These are phyloP conservation scores for Huso huso DNA, from an alignment of 2,797 vertebrate species.

Conservation along the genomic window DNA sequence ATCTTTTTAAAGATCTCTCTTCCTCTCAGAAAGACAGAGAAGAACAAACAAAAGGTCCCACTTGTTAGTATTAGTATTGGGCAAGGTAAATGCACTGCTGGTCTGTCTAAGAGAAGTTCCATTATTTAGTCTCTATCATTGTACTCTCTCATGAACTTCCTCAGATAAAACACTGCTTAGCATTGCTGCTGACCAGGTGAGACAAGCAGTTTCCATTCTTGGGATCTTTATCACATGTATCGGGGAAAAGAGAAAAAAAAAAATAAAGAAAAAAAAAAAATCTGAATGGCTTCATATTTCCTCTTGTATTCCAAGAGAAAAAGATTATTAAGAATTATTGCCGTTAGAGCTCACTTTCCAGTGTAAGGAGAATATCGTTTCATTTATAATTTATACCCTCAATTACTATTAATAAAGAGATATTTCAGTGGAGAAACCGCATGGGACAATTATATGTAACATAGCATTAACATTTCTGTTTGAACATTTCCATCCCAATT, in stretches of 20 bases:
- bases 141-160: constrained; percentile 6
- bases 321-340: constrained; percentile 94
- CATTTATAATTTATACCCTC: constrained; percentile 99
- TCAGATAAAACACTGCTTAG: background rate
- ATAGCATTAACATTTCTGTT: constrained; percentile 98
- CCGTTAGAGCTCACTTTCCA: constrained; percentile 90
- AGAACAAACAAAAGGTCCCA: constrained; percentile 19
- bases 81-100: constrained; percentile 26
- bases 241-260: constrained; percentile 20
- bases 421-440: constrained; percentile 86
- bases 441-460: constrained; percentile 96
- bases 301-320: constrained; percentile 37
- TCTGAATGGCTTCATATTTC: constrained; percentile 13
- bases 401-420: constrained; percentile 99
- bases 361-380: constrained; percentile 89
- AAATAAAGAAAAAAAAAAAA: constrained; percentile 15
- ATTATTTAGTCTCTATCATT: background rate
- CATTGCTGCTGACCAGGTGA: too few species aligned
- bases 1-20: constrained; percentile 53
- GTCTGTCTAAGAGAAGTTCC: background rate
- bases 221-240: constrained; percentile 5
- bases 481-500: constrained; percentile 98
- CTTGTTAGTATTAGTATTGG: constrained; percentile 42
- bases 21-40: constrained; percentile 60
- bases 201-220: too few species aligned